Evolutionary conservation across 2,888 invertebrate genomes (phyloP).

Genomic region (Calephelis perditalis): DNA sequence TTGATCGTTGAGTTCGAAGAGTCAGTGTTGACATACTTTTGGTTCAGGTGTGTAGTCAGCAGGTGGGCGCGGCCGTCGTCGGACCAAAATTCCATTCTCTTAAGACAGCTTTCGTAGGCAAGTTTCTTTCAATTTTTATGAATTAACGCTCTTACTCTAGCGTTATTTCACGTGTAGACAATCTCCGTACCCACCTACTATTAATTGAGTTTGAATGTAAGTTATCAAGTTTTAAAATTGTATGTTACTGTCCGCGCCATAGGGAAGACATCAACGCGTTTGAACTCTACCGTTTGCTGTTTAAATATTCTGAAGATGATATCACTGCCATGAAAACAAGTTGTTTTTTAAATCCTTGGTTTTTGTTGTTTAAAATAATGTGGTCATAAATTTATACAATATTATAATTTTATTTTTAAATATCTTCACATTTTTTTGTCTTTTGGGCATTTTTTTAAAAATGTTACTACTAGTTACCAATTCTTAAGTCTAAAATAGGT

Average conservation of each 20-base stretch:
- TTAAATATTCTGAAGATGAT: slow-evolving; percentile 28
- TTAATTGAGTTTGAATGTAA: not conserved
- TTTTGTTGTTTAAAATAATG: slow-evolving; percentile 14
- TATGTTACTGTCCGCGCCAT: slow-evolving; percentile 23
- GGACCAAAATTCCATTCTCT: slow-evolving; percentile 71
- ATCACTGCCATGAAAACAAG: slow-evolving; percentile 26
- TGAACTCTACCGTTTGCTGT: slow-evolving; percentile 28
- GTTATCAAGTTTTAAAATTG: not conserved
- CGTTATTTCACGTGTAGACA: not conserved
- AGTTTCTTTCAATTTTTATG: slow-evolving; percentile 55
- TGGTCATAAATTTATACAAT: not conserved
- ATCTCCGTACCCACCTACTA: not conserved
- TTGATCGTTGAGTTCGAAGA: slow-evolving; percentile 64
- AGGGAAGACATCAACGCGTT: slow-evolving; percentile 72
- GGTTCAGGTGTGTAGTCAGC: slow-evolving; percentile 66
- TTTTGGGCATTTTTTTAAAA: not conserved
- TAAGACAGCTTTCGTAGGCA: slow-evolving; percentile 63
- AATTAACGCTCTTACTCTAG: not conserved
- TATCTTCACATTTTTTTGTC: slow-evolving; percentile 17
- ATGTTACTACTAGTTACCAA: too few relatives aligned
- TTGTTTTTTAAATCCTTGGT: slow-evolving; percentile 20
- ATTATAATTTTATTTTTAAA: not conserved
- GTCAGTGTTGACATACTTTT: slow-evolving; percentile 74
- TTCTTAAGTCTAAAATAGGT: too few relatives aligned
- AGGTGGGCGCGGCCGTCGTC: slow-evolving; percentile 68